Percentiles rank a stretch among this genome's conserved stretches.
Conservation (phyloP, 2,888 invertebrate species). For the Eupithecia centaureata region DNA sequence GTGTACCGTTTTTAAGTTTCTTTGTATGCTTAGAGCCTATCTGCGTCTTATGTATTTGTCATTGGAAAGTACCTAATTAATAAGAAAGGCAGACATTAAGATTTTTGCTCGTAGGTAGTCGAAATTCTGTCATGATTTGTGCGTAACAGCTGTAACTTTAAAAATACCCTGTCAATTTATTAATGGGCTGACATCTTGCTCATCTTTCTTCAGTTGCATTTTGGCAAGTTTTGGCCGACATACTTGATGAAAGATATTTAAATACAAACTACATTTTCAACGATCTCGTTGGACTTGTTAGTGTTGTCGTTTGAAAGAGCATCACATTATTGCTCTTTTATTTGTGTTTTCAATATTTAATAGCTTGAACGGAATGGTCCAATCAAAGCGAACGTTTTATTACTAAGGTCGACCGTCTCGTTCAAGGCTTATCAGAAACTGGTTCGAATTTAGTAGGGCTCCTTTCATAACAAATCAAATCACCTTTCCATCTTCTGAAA, state of each 20-base stretch:
- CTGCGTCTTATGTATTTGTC: neutral
- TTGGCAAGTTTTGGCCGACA: slow-evolving; percentile 33
- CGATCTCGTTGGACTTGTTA: neutral
- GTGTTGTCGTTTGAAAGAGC: slow-evolving; percentile 3
- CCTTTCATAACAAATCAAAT: slow-evolving; percentile 42
- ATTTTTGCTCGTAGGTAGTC: neutral
- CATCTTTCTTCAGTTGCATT: slow-evolving; percentile 34
- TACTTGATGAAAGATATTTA: slow-evolving; percentile 35
- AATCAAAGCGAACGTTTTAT: slow-evolving; percentile 53
- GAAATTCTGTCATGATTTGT: neutral
- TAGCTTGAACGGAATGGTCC: slow-evolving; percentile 48
- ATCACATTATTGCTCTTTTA: slow-evolving; percentile 4
- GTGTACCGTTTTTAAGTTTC: neutral
- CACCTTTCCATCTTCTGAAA: slow-evolving; percentile 7
- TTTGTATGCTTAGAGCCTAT: neutral
- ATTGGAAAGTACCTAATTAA: neutral
- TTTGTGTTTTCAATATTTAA: slow-evolving; percentile 44
- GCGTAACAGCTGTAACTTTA: slow-evolving; percentile 3
- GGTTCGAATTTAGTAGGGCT: slow-evolving; percentile 47
- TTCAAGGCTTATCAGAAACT: slow-evolving; percentile 61
- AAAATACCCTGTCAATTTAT: slow-evolving; percentile 18
- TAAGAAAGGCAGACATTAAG: neutral
- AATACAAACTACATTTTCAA: slow-evolving; percentile 3
- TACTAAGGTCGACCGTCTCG: slow-evolving; percentile 58
- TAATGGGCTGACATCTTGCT: slow-evolving; percentile 12